These are phyloP conservation scores for Promerops cafer DNA, from an alignment of 2,113 vertebrate genomes.

Conservation along the genomic window DNA sequence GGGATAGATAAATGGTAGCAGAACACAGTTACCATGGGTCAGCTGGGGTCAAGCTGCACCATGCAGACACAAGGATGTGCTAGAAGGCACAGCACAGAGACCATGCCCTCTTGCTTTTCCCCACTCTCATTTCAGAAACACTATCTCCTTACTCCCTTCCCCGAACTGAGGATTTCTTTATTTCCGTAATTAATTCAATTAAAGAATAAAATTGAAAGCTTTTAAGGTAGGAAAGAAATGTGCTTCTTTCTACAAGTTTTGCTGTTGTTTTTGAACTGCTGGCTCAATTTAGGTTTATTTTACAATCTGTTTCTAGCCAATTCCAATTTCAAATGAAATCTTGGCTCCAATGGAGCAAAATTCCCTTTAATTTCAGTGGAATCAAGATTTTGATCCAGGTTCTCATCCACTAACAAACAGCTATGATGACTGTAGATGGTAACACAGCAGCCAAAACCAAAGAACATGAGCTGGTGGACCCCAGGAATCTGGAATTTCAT, in stretches of 20 bases:
- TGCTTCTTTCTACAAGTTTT: background rate
- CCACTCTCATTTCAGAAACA: background rate
- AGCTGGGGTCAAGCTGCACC: background rate
- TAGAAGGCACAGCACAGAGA: background rate
- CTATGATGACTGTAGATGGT: background rate
- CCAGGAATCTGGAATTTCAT: constrained; percentile 29
- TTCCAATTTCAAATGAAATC: constrained; percentile 33
- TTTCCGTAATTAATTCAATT: background rate
- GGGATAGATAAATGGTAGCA: background rate
- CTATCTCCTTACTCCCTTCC: background rate
- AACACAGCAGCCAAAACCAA: background rate
- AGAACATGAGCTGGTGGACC: background rate
- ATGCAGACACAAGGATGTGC: background rate
- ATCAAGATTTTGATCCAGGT: constrained; percentile 6
- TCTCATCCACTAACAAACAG: background rate
- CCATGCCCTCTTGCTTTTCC: background rate
- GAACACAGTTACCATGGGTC: accelerated
- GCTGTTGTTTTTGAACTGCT: constrained; percentile 10
- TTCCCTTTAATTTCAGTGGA: constrained; percentile 31
- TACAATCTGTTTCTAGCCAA: constrained; percentile 20
- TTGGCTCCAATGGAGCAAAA: constrained; percentile 8
- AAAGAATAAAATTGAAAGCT: background rate
- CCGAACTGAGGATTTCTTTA: background rate
- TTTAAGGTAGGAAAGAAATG: background rate
- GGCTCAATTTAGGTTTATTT: constrained; percentile 9